Conservation (phyloP, 2,113 vertebrate species). For the Amblyopsis rosae region DNA sequence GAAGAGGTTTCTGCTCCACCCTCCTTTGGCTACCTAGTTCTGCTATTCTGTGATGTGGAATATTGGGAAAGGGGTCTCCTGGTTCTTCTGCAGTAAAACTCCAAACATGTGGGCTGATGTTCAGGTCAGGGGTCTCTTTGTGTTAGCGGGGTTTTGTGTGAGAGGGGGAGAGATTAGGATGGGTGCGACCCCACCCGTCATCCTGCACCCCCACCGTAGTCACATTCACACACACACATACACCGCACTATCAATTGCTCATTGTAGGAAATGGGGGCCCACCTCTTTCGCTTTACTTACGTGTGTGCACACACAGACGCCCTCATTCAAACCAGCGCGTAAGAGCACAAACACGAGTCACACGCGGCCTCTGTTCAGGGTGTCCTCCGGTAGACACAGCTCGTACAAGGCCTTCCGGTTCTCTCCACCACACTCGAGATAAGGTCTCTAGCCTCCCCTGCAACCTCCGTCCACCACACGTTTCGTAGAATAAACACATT, state of each 20-base stretch:
- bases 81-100: slow-evolving; percentile 52
- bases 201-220: slow-evolving; percentile 10
- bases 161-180: slow-evolving; percentile 5
- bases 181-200: slow-evolving; percentile 57
- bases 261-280: slow-evolving; percentile 48
- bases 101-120: slow-evolving; percentile 66
- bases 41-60: slow-evolving; percentile 22
- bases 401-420: slow-evolving; percentile 9
- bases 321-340: neutral
- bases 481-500: slow-evolving; percentile 2
- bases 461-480: slow-evolving; percentile 14
- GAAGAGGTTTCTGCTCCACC: neutral
- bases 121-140: slow-evolving; percentile 66
- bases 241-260: slow-evolving; percentile 53
- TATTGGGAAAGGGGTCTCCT: slow-evolving; percentile 19
- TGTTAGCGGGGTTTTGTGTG: neutral
- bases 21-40: slow-evolving; percentile 20
- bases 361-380: slow-evolving; percentile 1
- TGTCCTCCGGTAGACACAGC: neutral
- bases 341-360: neutral
- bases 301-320: neutral
- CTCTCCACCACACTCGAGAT: slow-evolving; percentile 34
- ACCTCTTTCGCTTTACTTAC: neutral
- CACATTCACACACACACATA: slow-evolving; percentile 3
- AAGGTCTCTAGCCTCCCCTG: slow-evolving; percentile 29